These are phyloP conservation scores for Bombus sibiricus DNA, from an alignment of 1,140 invertebrate species.

Conservation along the genomic window DNA sequence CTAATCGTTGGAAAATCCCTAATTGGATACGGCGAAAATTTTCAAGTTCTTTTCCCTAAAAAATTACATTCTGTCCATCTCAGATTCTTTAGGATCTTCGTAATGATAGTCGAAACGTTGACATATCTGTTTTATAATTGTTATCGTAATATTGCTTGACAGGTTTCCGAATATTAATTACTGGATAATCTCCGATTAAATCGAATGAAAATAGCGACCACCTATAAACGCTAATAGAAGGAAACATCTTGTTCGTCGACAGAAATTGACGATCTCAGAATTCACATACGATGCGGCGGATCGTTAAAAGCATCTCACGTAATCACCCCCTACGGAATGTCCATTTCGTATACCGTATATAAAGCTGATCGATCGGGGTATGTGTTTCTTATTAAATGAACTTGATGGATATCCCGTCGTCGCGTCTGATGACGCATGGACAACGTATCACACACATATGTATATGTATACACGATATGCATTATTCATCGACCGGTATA, in stretches of 20 bases:
- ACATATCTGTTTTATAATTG: too few relatives aligned
- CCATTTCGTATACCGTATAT: not conserved
- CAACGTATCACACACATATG: not conserved
- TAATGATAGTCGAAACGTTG: too few relatives aligned
- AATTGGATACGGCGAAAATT: not conserved
- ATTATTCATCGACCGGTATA: constrained; percentile 26
- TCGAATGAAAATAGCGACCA: not conserved
- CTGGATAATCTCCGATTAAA: not conserved
- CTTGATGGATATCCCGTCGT: constrained; percentile 25
- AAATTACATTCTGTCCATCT: too few relatives aligned
- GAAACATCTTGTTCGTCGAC: not conserved
- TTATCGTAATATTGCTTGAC: too few relatives aligned
- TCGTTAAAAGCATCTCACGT: constrained; percentile 68
- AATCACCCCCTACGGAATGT: constrained; percentile 62
- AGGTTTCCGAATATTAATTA: not conserved
- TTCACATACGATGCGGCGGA: not conserved
- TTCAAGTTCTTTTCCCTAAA: too few relatives aligned
- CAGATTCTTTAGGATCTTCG: too few relatives aligned
- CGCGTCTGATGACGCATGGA: constrained; percentile 20
- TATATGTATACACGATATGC: not conserved
- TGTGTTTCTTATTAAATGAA: constrained; percentile 43
- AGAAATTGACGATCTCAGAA: constrained; percentile 1
- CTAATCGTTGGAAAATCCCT: not conserved
- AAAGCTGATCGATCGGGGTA: constrained; percentile 29
- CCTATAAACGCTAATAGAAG: not conserved